Percentiles rank a stretch among this genome's conserved stretches.
Evolutionary conservation across 1,140 invertebrate genomes (phyloP).

Genomic region (Kradibia gibbosae): DNA sequence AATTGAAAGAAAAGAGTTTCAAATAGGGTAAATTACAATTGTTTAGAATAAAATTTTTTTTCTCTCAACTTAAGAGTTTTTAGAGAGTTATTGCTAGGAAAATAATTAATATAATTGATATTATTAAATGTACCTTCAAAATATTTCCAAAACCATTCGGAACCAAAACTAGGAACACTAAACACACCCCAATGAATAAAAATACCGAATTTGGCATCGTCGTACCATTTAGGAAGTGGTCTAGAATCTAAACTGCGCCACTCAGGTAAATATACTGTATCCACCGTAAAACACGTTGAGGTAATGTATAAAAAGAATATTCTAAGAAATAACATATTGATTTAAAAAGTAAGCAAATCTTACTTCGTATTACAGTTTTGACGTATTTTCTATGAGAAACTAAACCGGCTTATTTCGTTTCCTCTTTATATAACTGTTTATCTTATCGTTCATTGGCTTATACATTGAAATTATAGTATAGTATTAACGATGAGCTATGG

Average conservation of each 20-base stretch:
- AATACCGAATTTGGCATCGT: conserved; percentile 91
- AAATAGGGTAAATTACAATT: too few species aligned
- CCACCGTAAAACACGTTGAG: not conserved
- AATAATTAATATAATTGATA: not conserved
- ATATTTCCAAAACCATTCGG: conserved; percentile 91
- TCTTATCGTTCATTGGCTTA: conserved; percentile 12
- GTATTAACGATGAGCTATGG: not conserved
- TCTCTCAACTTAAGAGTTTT: too few species aligned
- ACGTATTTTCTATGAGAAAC: not conserved
- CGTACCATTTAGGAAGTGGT: conserved; percentile 90
- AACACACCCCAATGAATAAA: conserved; percentile 96
- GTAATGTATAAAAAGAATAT: not conserved
- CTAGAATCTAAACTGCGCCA: conserved; percentile 90
- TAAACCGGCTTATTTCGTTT: not conserved
- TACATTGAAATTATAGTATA: not conserved
- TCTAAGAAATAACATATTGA: not conserved
- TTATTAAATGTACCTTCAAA: conserved; percentile 77
- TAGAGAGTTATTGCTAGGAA: not conserved
- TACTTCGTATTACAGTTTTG: not conserved
- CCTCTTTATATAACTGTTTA: not conserved
- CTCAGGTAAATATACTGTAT: conserved; percentile 74
- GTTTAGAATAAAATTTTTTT: too few species aligned
- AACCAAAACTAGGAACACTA: conserved; percentile 87
- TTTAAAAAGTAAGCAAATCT: not conserved
- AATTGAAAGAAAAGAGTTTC: too few species aligned